phyloP scores from a whole-genome alignment of 2,113 vertebrate species.

The Neotoma lepida region DNA sequence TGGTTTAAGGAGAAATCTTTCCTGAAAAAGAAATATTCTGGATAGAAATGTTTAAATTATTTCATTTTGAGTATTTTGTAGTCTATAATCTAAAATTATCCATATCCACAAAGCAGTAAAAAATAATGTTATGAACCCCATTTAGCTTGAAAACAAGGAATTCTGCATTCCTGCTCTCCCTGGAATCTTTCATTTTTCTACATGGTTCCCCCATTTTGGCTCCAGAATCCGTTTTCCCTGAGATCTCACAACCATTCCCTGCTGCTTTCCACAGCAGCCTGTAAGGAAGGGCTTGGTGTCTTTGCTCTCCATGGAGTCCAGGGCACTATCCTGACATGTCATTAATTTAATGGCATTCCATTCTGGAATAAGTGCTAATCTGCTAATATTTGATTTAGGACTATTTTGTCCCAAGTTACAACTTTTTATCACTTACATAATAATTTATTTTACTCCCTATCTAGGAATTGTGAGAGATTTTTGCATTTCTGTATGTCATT shows the following conservation, averaged over 20 bases:
- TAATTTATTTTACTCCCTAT: neutral
- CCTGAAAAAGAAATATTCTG: neutral
- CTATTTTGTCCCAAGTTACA: neutral
- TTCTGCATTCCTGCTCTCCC: neutral
- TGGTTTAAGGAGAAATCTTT: neutral
- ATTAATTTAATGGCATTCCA: neutral
- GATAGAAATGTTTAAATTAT: neutral
- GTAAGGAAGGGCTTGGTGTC: neutral
- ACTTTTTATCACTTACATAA: neutral
- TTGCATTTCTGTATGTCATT: conserved; percentile 21
- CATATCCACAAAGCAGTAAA: neutral
- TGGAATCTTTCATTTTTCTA: neutral
- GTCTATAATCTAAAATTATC: neutral
- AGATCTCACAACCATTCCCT: neutral
- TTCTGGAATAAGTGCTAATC: conserved; percentile 14
- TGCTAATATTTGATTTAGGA: conserved; percentile 32
- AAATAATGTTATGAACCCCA: neutral
- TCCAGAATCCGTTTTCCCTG: neutral
- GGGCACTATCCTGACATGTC: neutral
- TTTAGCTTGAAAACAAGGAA: neutral
- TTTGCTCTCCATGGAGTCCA: neutral
- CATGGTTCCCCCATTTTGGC: neutral
- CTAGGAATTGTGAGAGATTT: neutral
- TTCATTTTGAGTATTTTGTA: conserved; percentile 18
- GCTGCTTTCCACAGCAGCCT: neutral